Percentiles rank a stretch among this genome's conserved stretches.
Conservation (phyloP, 2,888 invertebrate species). For the Drosophila birchii region DNA sequence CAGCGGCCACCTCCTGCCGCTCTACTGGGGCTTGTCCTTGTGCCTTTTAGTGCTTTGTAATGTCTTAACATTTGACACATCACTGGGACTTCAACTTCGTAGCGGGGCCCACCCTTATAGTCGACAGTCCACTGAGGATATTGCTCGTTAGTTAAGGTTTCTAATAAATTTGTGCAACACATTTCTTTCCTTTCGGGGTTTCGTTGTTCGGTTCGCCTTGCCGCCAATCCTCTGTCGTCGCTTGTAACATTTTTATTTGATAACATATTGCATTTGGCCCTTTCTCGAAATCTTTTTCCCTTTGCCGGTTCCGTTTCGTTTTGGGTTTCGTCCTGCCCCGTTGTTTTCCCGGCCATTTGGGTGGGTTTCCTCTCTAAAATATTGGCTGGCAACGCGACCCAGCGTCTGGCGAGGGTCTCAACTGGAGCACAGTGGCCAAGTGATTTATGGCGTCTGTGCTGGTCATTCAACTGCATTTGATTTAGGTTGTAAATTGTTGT, state of each 20-base stretch:
- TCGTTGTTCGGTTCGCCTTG: conserved; percentile 19
- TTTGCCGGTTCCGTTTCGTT: conserved; percentile 29
- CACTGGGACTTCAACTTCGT: conserved; percentile 74
- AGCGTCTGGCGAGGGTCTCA: conserved; percentile 63
- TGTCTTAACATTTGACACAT: conserved; percentile 84
- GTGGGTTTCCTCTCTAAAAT: conserved; percentile 61
- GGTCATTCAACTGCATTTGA: conserved; percentile 82
- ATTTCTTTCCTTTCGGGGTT: conserved; percentile 60
- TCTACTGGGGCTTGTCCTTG: conserved; percentile 41
- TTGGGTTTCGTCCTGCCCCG: conserved; percentile 19
- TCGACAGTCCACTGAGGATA: conserved; percentile 64
- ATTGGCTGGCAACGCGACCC: conserved; percentile 60
- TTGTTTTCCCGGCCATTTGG: conserved; percentile 28
- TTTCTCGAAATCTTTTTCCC: conserved; percentile 56
- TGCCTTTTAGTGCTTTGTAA: conserved; percentile 80
- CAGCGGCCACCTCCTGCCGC: conserved; percentile 53
- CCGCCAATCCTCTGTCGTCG: conserved; percentile 68
- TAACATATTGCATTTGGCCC: conserved; percentile 78
- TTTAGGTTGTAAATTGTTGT: conserved; percentile 81
- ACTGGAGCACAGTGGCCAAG: conserved; percentile 61
- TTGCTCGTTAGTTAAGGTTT: conserved; percentile 82
- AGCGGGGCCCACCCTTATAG: conserved; percentile 18
- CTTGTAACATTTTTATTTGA: conserved; percentile 81
- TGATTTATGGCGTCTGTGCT: conserved; percentile 81
- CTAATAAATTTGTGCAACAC: conserved; percentile 81